Evolutionary conservation across 2,797 vertebrate species (phyloP).

Genomic region (Limnodromus scolopaceus): DNA sequence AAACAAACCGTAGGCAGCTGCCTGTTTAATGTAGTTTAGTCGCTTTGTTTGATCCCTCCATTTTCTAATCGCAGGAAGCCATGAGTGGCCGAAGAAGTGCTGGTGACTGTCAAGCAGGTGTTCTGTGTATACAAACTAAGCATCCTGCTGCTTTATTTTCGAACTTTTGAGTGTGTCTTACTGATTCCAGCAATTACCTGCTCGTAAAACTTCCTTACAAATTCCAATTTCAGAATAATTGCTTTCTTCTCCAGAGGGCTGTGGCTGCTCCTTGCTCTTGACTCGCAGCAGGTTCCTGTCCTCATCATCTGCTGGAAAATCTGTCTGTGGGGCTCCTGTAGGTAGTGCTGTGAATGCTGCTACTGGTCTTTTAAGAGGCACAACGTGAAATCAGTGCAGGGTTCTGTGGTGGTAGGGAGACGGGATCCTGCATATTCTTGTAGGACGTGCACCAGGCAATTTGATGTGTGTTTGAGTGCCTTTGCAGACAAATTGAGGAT

Average conservation of each 20-base stretch:
- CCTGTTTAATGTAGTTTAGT: neutral
- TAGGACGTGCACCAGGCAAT: neutral
- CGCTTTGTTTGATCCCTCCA: neutral
- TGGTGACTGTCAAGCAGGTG: neutral
- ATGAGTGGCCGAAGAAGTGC: neutral
- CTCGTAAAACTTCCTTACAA: neutral
- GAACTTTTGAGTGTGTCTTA: neutral
- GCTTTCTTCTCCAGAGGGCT: neutral
- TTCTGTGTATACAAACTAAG: neutral
- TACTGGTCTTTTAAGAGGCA: neutral
- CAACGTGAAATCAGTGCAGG: neutral
- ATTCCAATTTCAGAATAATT: neutral
- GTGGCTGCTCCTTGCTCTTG: neutral
- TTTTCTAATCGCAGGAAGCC: neutral
- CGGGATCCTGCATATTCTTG: fast-evolving
- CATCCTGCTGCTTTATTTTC: neutral
- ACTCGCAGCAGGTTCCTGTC: neutral
- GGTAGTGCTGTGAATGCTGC: neutral
- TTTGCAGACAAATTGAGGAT: neutral
- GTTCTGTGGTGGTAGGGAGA: neutral
- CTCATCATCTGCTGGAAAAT: neutral
- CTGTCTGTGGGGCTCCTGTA: neutral
- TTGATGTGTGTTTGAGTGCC: neutral
- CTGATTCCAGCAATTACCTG: neutral
- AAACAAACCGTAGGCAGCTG: neutral